Conservation (phyloP, 2,888 invertebrate genomes). For the Scaptomyza parva region DNA sequence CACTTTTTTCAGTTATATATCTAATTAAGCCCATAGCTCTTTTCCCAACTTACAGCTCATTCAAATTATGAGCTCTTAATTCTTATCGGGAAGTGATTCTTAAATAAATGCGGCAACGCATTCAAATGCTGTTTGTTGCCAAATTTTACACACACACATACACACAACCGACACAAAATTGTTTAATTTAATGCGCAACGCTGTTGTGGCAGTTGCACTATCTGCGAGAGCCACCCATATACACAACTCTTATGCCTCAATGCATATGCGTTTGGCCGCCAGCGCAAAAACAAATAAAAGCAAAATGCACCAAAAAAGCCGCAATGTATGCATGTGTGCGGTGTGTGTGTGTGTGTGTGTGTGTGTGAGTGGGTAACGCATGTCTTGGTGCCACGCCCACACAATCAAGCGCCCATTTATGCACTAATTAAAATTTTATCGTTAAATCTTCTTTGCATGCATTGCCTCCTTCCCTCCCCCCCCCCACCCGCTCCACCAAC, state of each 20-base stretch:
- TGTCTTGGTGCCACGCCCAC: conserved; percentile 71
- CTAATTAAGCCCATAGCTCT: neutral
- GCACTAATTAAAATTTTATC: conserved; percentile 81
- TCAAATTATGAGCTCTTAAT: conserved; percentile 20
- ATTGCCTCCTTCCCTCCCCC: conserved; percentile 47
- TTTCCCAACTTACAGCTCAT: neutral
- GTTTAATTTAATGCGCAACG: conserved; percentile 70
- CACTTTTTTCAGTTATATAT: neutral
- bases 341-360: conserved; percentile 35
- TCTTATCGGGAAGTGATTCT: conserved; percentile 25
- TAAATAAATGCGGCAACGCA: conserved; percentile 15
- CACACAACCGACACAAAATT: conserved; percentile 52
- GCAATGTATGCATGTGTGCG: conserved; percentile 51
- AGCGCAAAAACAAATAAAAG: conserved; percentile 70
- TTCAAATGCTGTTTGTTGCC: neutral
- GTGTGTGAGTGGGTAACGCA: conserved; percentile 28
- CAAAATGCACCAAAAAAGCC: conserved; percentile 72
- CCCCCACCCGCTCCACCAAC: neutral
- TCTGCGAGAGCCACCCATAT: neutral
- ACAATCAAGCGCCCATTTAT: conserved; percentile 79
- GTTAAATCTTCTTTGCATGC: conserved; percentile 81
- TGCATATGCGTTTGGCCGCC: conserved; percentile 42
- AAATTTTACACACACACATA: neutral
- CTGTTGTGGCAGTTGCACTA: conserved; percentile 12
- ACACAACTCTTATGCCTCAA: conserved; percentile 1